Evolutionary conservation across 2,888 invertebrate genomes (phyloP).

Genomic region (Tetropium fuscum): DNA sequence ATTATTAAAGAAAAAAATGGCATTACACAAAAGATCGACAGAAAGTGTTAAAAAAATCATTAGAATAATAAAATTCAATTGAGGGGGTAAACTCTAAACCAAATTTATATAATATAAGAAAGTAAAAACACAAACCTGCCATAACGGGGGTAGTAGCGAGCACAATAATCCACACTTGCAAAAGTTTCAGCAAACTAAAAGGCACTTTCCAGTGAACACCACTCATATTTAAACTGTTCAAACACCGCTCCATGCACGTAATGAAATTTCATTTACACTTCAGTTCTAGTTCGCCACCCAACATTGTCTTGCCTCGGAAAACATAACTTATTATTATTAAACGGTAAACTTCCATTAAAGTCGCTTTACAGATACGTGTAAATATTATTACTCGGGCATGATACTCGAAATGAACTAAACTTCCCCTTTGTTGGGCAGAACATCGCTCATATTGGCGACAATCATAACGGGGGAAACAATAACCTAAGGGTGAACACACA

Average conservation of each 20-base stretch:
- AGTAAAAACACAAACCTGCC: constrained; percentile 47
- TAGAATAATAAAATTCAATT: too few relatives aligned
- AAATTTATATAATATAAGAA: constrained; percentile 1
- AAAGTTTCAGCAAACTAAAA: constrained; percentile 48
- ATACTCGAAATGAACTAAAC: constrained; percentile 25
- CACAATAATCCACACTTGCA: constrained; percentile 50
- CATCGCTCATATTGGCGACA: constrained; percentile 35
- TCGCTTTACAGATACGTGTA: constrained; percentile 30
- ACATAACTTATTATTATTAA: constrained; percentile 33
- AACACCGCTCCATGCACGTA: constrained; percentile 33
- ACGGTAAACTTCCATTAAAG: constrained; percentile 29
- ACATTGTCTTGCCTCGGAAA: constrained; percentile 16
- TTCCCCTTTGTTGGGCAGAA: constrained; percentile 32
- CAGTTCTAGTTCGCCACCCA: constrained; percentile 28
- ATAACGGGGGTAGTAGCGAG: constrained; percentile 43
- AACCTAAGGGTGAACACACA: constrained; percentile 37
- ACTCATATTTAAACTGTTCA: constrained; percentile 47
- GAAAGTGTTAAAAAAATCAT: too few relatives aligned
- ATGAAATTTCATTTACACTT: constrained; percentile 42
- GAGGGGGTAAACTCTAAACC: neutral
- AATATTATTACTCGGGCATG: constrained; percentile 31
- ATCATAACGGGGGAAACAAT: constrained; percentile 37
- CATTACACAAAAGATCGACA: too few relatives aligned
- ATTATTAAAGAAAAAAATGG: too few relatives aligned
- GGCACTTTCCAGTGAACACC: constrained; percentile 40